These are phyloP conservation scores for Corythoichthys intestinalis DNA, from an alignment of 2,113 vertebrate species.

Conservation along the genomic window DNA sequence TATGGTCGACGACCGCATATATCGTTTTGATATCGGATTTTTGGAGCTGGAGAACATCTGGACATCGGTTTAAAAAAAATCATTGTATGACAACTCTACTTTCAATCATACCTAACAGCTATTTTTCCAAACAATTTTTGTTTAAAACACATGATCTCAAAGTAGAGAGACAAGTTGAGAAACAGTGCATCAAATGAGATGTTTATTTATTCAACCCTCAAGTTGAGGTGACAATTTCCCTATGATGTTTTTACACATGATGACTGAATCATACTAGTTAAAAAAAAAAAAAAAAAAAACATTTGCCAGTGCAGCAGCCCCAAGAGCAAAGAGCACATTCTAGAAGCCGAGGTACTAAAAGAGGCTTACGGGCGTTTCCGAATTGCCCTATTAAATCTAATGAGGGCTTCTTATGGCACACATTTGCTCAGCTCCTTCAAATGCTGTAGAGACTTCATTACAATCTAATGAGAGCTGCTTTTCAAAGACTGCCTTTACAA, in stretches of 20 bases:
- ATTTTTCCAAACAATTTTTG: neutral
- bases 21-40: too few relatives aligned
- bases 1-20: too few relatives aligned
- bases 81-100: too few relatives aligned
- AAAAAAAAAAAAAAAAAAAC: neutral
- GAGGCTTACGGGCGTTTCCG: constrained; percentile 1
- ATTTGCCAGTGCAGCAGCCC: constrained; percentile 9
- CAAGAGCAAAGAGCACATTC: constrained; percentile 15
- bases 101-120: neutral
- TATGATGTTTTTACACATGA: constrained; percentile 21
- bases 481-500: neutral
- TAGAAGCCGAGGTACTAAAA: neutral
- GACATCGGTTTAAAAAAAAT: too few relatives aligned
- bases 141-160: neutral
- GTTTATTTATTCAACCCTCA: constrained; percentile 40
- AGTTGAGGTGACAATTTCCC: constrained; percentile 14
- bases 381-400: neutral
- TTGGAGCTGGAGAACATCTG: too few relatives aligned
- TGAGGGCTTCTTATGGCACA: constrained; percentile 19
- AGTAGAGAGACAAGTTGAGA: neutral
- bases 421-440: neutral
- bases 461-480: neutral
- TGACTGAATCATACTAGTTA: constrained; percentile 5
- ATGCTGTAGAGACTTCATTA: neutral
- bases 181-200: constrained; percentile 32